These are phyloP conservation scores for Heliopora coerulea DNA, from an alignment of 92 coral and sea anemone genomes.

Conservation along the genomic window DNA sequence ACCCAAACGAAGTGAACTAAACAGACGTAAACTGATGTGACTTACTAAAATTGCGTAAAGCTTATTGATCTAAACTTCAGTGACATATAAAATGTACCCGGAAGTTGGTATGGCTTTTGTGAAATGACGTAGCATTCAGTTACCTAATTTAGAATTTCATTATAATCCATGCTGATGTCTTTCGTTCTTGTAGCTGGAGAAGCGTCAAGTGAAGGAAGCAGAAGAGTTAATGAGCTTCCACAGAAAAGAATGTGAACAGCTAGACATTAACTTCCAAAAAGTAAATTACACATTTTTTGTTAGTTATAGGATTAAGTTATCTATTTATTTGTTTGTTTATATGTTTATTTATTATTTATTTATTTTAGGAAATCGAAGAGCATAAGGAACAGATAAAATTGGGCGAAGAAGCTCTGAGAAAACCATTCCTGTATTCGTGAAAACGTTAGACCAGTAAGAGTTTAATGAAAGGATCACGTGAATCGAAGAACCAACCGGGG, in stretches of 20 bases:
- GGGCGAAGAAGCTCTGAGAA: conserved; percentile 83
- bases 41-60: neutral
- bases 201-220: conserved; percentile 72
- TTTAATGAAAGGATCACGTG: neutral
- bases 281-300: no score
- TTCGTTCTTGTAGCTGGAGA: conserved; percentile 56
- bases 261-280: conserved; percentile 74
- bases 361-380: conserved; percentile 62
- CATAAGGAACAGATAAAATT: conserved; percentile 74
- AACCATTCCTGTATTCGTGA: conserved; percentile 78
- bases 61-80: neutral
- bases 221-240: conserved; percentile 82
- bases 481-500: neutral
- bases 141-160: no score
- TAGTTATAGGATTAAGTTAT: no score
- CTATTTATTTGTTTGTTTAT: no score
- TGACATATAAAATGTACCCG: no score
- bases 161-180: neutral
- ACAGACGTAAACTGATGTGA: neutral
- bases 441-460: neutral
- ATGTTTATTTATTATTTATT: no score
- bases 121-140: no score
- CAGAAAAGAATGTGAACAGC: conserved; percentile 73
- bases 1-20: neutral
- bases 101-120: no score